Conservation (phyloP, 2,888 invertebrate species). For the Heteropelma amictum region DNA sequence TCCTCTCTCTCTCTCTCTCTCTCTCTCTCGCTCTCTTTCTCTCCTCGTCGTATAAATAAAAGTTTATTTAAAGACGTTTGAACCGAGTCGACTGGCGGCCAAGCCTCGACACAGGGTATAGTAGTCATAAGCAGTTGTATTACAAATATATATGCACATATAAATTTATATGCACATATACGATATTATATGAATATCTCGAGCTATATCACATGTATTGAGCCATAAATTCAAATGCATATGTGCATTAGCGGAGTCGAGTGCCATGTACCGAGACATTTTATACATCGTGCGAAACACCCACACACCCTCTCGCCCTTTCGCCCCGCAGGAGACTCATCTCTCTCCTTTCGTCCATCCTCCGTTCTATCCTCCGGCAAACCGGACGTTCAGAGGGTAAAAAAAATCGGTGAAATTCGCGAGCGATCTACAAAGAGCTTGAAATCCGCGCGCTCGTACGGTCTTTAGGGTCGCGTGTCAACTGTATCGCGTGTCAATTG, state of each 20-base stretch:
- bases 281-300: slow-evolving; percentile 20
- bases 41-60: slow-evolving; percentile 74
- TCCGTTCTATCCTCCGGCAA: too few species aligned
- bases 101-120: slow-evolving; percentile 50
- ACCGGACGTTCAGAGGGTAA: too few species aligned
- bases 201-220: too few species aligned
- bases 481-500: too few species aligned
- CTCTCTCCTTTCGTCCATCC: too few species aligned
- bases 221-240: too few species aligned
- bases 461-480: too few species aligned
- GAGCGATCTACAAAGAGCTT: too few species aligned
- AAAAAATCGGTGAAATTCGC: too few species aligned
- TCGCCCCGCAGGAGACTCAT: too few species aligned
- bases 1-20: slow-evolving; percentile 23
- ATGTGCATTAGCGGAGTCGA: slow-evolving; percentile 15
- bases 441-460: too few species aligned
- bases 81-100: slow-evolving; percentile 55
- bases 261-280: slow-evolving; percentile 10
- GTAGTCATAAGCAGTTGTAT: slow-evolving; percentile 60
- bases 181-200: background rate
- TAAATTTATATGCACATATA: background rate
- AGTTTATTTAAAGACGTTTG: slow-evolving; percentile 76
- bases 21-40: background rate
- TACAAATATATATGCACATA: slow-evolving; percentile 48
- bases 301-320: too few species aligned